These are phyloP conservation scores for Euspilapteryx auroguttella DNA, from an alignment of 2,888 invertebrate species.

Conservation along the genomic window DNA sequence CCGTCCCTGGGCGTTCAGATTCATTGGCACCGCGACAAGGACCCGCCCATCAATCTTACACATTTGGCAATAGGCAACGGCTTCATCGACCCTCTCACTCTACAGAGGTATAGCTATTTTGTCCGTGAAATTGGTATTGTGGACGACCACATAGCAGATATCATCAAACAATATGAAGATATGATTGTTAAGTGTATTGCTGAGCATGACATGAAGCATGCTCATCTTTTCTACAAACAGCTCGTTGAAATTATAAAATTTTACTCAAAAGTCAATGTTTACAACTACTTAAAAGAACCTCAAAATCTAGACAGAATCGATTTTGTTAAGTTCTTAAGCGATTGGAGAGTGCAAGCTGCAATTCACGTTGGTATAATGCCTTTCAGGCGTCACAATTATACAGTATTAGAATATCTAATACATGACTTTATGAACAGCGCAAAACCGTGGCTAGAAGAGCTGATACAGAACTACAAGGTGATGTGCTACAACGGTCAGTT, in stretches of 20 bases:
- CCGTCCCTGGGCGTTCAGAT: slow-evolving; percentile 69
- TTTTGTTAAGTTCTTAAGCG: slow-evolving; percentile 47
- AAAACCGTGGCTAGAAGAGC: slow-evolving; percentile 61
- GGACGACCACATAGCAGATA: slow-evolving; percentile 43
- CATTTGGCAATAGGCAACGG: slow-evolving; percentile 71
- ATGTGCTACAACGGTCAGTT: slow-evolving; percentile 80
- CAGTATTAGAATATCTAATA: slow-evolving; percentile 64
- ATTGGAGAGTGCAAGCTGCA: slow-evolving; percentile 56
- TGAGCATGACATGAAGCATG: too few relatives aligned
- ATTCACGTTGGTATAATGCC: slow-evolving; percentile 76
- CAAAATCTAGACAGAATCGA: slow-evolving; percentile 31
- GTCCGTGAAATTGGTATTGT: slow-evolving; percentile 67
- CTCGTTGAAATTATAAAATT: too few relatives aligned
- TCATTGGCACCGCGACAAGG: slow-evolving; percentile 33
- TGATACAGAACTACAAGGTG: slow-evolving; percentile 61
- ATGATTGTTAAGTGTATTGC: too few relatives aligned
- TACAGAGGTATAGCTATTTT: slow-evolving; percentile 67
- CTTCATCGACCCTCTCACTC: slow-evolving; percentile 67
- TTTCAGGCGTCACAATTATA: slow-evolving; percentile 46
- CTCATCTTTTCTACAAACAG: too few relatives aligned
- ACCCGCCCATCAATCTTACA: slow-evolving; percentile 56
- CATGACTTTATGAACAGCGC: slow-evolving; percentile 72
- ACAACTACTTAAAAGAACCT: slow-evolving; percentile 60
- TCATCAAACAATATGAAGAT: slow-evolving; percentile 51
- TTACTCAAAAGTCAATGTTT: too few relatives aligned